Evolutionary conservation across 2,888 invertebrate genomes (phyloP).

Genomic region (Incurvaria masculella): DNA sequence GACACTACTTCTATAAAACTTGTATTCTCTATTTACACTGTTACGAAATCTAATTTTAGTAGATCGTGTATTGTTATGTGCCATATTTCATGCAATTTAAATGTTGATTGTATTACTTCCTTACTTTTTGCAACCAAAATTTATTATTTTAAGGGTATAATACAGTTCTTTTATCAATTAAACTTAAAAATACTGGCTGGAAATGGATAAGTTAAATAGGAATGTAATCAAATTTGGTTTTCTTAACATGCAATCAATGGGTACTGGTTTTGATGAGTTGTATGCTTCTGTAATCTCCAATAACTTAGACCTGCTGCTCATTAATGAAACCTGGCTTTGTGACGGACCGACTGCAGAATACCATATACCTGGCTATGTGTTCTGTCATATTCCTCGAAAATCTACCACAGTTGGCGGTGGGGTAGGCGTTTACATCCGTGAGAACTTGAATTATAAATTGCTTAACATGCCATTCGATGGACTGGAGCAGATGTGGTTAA

Average conservation of each 20-base stretch:
- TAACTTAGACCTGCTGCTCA: not conserved
- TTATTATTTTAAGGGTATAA: too few relatives aligned
- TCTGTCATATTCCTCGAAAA: not conserved
- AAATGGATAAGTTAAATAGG: too few relatives aligned
- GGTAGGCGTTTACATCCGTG: not conserved
- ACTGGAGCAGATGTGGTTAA: slow-evolving; percentile 1
- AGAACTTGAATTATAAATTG: not conserved
- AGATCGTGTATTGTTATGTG: too few relatives aligned
- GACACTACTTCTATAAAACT: too few relatives aligned
- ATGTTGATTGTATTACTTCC: too few relatives aligned
- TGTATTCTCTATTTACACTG: too few relatives aligned
- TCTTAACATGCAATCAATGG: not conserved
- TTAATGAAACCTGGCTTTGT: not conserved
- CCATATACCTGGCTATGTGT: not conserved
- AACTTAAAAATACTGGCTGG: too few relatives aligned
- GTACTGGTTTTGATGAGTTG: not conserved
- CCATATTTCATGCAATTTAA: too few relatives aligned
- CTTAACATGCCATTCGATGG: not conserved
- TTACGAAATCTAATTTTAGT: too few relatives aligned
- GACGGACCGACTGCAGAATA: not conserved
- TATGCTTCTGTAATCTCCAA: not conserved
- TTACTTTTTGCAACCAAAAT: too few relatives aligned
- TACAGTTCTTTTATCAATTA: too few relatives aligned
- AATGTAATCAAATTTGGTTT: too few relatives aligned
- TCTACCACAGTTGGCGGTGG: not conserved